Evolutionary conservation across 2,113 vertebrate species (phyloP).

Genomic region (Cricetomys ansorgei): DNA sequence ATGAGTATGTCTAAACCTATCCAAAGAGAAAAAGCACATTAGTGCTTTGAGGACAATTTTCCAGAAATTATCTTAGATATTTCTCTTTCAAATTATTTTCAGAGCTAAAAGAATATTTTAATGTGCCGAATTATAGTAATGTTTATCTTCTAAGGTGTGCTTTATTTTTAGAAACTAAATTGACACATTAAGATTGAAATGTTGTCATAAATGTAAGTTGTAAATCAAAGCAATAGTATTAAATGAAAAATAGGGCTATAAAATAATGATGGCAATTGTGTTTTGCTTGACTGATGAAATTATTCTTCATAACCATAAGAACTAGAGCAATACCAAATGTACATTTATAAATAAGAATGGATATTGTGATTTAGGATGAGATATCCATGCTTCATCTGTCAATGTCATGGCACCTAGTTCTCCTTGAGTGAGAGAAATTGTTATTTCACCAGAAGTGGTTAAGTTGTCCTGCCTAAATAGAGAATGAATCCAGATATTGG

Average conservation of each 20-base stretch:
- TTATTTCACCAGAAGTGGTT: background rate
- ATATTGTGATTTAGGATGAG: background rate
- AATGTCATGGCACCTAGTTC: background rate
- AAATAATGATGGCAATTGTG: background rate
- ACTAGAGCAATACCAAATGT: background rate
- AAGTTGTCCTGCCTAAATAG: background rate
- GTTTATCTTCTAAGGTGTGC: background rate
- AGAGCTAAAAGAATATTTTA: background rate
- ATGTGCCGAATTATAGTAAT: background rate
- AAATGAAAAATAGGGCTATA: background rate
- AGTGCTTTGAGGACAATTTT: background rate
- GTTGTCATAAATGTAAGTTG: background rate
- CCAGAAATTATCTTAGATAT: background rate
- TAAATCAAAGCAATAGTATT: background rate
- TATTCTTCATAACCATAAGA: background rate
- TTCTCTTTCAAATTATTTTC: background rate
- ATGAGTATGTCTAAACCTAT: background rate
- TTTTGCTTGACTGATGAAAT: background rate
- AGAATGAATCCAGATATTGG: too few relatives aligned
- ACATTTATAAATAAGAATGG: background rate
- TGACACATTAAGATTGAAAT: background rate
- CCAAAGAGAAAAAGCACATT: background rate
- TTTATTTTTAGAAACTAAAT: slow-evolving; percentile 3
- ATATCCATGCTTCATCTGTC: background rate
- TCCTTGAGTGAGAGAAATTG: background rate